Evolutionary conservation across 2,113 vertebrate genomes (phyloP), one percentile per base, ranked within the genome.

Genomic region (Carlito syrichta): DNA sequence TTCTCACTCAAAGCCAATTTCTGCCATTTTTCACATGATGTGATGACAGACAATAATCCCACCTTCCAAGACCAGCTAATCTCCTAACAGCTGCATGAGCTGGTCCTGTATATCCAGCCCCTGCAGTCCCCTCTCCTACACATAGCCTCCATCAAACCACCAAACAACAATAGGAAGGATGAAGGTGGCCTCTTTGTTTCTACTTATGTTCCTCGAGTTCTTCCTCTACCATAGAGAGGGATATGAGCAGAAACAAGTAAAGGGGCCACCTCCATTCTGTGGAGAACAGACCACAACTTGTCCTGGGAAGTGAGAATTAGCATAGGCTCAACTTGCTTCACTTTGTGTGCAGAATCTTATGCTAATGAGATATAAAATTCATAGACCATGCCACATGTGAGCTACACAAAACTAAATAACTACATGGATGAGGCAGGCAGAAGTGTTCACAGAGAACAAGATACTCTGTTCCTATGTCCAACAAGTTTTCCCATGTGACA

Each of bases 1-100:
- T 35, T 27, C 32, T 89, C 54, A 62, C 32, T 43, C 83, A 78
- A 76, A 91, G 88, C 48, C 48, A 50, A 40, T 63, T 77, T 83
- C 78, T 91, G 68, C 27, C 77, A 83, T 78, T 93, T 90, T 96
- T 92, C 62, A 95, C 27, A 58, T 16, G 13, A 74, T 30, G 43
- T 83, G 85, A 81, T 77, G 90, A 98, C 63, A 97, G 94, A 95
- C 43, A 76, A 85, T 94, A 95, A 96, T 77, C 71, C 76, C 71
- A 91, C 82, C 62, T 96, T 91, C 91, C 52, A 85, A 68, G 11
- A 73, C 81, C 78, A 85, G 71, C 43, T 79, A 93, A 97, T 96
- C 89, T 50, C 68, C 77, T 20, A 43, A 95, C 93, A 97, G 91
- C 93, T 98, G 95, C 9, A 4, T 2, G 73, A 79, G n/a, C 74